A percentile compares a stretch with the other conserved stretches of the same genome.
These are phyloP conservation scores for Schizothorax lantsangensis DNA, from an alignment of 2,797 vertebrate species.

Conservation along the genomic window DNA sequence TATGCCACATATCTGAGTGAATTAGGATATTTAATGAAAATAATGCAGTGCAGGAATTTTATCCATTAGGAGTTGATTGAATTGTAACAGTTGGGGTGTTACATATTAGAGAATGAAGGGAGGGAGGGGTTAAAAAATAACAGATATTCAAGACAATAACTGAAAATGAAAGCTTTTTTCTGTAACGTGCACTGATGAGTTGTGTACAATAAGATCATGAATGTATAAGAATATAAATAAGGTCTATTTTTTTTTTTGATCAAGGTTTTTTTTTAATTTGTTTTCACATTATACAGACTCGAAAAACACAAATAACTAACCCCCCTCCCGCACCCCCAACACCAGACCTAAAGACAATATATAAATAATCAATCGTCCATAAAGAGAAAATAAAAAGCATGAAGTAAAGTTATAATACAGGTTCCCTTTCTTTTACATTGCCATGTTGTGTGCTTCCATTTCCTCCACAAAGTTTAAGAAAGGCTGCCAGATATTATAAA, in stretches of 20 bases:
- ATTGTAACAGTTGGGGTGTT: background rate
- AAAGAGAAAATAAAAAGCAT: too few relatives aligned
- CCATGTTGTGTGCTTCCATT: too few relatives aligned
- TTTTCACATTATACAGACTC: too few relatives aligned
- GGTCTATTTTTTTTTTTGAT: background rate
- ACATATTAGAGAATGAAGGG: background rate
- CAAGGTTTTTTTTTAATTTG: too few relatives aligned
- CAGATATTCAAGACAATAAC: background rate
- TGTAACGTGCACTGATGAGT: background rate
- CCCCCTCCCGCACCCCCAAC: too few relatives aligned
- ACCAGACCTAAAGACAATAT: too few relatives aligned
- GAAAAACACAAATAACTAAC: too few relatives aligned
- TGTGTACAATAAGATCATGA: background rate
- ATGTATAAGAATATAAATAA: background rate
- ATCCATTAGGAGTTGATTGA: background rate
- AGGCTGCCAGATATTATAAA: too few relatives aligned
- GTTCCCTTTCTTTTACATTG: too few relatives aligned
- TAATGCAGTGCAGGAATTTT: background rate
- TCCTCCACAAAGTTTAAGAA: too few relatives aligned
- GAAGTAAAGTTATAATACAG: too few relatives aligned
- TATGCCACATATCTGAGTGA: background rate
- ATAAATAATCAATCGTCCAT: too few relatives aligned
- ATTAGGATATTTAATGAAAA: background rate
- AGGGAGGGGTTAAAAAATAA: background rate
- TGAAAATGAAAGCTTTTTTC: background rate